Percentiles rank a stretch among this genome's conserved stretches.
These are phyloP conservation scores for Leptinotarsa undecemlineata DNA, from an alignment of 1,140 invertebrate species.

Conservation along the genomic window DNA sequence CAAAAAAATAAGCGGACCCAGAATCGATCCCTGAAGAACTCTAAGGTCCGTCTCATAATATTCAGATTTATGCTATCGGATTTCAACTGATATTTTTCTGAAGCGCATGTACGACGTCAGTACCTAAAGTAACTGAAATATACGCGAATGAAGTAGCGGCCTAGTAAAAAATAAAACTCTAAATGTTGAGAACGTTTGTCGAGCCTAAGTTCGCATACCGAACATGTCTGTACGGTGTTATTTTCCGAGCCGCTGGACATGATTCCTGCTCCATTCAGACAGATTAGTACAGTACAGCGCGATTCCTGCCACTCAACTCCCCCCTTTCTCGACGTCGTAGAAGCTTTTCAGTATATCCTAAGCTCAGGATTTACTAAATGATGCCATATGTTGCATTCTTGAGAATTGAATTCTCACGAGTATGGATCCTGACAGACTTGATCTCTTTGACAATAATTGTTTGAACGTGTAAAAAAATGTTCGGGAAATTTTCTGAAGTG, in stretches of 20 bases:
- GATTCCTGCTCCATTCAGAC: constrained; percentile 47
- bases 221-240: constrained; percentile 41
- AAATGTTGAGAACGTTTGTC: background rate
- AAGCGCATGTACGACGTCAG: too few species aligned
- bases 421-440: constrained; percentile 2
- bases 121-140: too few species aligned
- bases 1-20: too few species aligned
- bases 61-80: too few species aligned
- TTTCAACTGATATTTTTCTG: too few species aligned
- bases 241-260: constrained; percentile 50
- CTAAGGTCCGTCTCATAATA: too few species aligned
- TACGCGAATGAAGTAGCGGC: too few species aligned
- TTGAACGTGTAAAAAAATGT: too few species aligned
- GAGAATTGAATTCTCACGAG: background rate
- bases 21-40: too few species aligned
- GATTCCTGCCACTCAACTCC: constrained; percentile 47
- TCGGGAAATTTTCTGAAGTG: too few species aligned
- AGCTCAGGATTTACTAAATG: constrained; percentile 26
- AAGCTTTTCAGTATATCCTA: constrained; percentile 23
- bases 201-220: background rate
- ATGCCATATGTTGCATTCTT: constrained; percentile 26
- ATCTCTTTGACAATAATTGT: background rate
- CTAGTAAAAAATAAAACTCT: too few species aligned
- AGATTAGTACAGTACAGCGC: constrained; percentile 47
- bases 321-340: constrained; percentile 22